Percentiles rank a stretch among this genome's conserved stretches.
phyloP scores from a whole-genome alignment of 2,113 vertebrate species.

The Ariopsis seemanni region DNA sequence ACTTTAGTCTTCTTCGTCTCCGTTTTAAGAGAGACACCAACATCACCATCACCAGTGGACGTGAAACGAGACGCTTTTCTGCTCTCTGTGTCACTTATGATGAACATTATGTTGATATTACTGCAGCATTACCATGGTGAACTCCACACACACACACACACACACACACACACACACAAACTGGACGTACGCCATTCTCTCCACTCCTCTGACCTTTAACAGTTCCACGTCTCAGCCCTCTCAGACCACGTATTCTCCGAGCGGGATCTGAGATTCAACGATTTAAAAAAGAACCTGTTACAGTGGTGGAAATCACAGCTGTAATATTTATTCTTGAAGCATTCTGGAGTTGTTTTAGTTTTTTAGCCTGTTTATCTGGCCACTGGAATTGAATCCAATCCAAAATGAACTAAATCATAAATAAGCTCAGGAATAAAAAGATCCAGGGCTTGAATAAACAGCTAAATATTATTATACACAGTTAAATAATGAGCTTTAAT shows the following conservation, averaged over 20 bases:
- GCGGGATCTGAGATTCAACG: neutral
- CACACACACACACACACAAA: slow-evolving; percentile 8
- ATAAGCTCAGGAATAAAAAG: neutral
- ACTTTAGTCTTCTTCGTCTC: neutral
- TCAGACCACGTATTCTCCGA: neutral
- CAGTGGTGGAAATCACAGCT: neutral
- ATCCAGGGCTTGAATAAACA: neutral
- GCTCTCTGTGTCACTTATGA: neutral
- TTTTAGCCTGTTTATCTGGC: neutral
- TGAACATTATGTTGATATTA: neutral
- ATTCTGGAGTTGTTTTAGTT: neutral
- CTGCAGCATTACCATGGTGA: neutral
- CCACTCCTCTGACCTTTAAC: neutral
- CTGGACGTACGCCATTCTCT: neutral
- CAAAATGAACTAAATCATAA: neutral
- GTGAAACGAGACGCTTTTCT: neutral
- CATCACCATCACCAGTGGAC: no score
- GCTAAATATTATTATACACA: neutral
- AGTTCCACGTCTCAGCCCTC: neutral
- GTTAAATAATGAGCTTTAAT: neutral
- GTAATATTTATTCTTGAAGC: neutral
- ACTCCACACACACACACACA: neutral
- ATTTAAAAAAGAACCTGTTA: no score
- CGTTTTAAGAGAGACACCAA: neutral
- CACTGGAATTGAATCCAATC: neutral